A percentile compares a stretch with the other conserved stretches of the same genome.
Conservation (phyloP, 2,113 vertebrate genomes). For the Menidia beryllina region DNA sequence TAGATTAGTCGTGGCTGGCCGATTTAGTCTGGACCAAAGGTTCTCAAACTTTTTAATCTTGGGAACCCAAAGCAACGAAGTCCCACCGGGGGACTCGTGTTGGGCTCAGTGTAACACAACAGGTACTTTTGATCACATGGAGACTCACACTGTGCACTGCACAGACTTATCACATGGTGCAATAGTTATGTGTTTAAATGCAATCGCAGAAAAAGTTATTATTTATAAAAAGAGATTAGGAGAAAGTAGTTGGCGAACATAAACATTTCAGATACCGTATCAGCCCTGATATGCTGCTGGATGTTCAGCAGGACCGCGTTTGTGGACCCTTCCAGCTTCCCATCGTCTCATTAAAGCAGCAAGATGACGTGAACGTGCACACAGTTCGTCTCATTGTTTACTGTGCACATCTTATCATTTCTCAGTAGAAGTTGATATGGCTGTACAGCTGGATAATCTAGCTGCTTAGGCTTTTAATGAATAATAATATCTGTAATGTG, state of each 20-base stretch:
- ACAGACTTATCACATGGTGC: no score
- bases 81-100: conserved; percentile 44
- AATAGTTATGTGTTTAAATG: conserved; percentile 16
- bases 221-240: conserved; percentile 10
- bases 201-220: conserved; percentile 2
- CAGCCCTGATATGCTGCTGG: no score
- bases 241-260: not conserved
- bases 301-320: no score
- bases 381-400: not conserved
- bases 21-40: conserved; percentile 70
- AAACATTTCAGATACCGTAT: no score
- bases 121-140: conserved; percentile 45
- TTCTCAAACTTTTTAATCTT: conserved; percentile 73
- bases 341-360: no score
- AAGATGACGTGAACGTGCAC: no score
- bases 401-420: not conserved
- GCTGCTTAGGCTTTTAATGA: not conserved
- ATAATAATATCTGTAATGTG: not conserved
- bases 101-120: conserved; percentile 44
- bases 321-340: no score
- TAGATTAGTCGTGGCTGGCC: conserved; percentile 61
- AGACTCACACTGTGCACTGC: conserved; percentile 12
- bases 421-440: not conserved
- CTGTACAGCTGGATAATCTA: not conserved
- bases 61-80: conserved; percentile 50